Evolutionary conservation across 2,797 vertebrate genomes (phyloP), one percentile per base, ranked within the genome.

Genomic region (Fistularia tabacaria): DNA sequence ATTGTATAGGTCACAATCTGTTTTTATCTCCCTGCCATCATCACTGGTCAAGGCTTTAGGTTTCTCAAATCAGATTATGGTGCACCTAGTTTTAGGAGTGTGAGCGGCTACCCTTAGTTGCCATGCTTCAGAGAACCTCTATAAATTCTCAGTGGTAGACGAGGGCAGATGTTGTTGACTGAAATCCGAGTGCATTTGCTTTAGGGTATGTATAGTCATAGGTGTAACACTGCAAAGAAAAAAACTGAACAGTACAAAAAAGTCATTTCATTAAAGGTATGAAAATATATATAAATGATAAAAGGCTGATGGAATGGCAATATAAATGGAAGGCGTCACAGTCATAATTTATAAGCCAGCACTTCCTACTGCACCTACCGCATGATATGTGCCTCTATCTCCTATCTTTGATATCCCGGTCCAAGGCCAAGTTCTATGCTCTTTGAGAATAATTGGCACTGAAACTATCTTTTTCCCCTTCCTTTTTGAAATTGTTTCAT

Each of bases 371-470:
- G 39, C 52, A 80, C 77, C 73, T 67, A 74, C 68, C 53, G 13
- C 77, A 49, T 72, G 77, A 75, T 77, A 66, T 62, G 66, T 64
- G 66, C 57, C 60, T 74, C 65, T 53, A 60, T 81, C 71, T 74
- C 42, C 62, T 46, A 61, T 76, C 77, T 86, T 80, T 84, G 74
- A 82, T 84, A 81, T 80, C 77, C 71, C 50, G 69, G 76, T 83
- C 79, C 9, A 38, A 76, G 74, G 73, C 79, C 71, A 73, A 70
- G 55, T 66, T 72, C 59, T 81, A 71, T 82, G 67, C 76, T 66
- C 47, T 70, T 80, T 81, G 77, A 81, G 79, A 76, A 83, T 85
- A 84, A 87, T 72, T 87, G 82, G 66, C 83, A 69, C 76, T 71
- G 74, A 69, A 79, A 82, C n/a, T n/a, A 83, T 77, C 59, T 65